phyloP scores from a whole-genome alignment of 1,140 invertebrate genomes.

The Nomia melanderi region DNA sequence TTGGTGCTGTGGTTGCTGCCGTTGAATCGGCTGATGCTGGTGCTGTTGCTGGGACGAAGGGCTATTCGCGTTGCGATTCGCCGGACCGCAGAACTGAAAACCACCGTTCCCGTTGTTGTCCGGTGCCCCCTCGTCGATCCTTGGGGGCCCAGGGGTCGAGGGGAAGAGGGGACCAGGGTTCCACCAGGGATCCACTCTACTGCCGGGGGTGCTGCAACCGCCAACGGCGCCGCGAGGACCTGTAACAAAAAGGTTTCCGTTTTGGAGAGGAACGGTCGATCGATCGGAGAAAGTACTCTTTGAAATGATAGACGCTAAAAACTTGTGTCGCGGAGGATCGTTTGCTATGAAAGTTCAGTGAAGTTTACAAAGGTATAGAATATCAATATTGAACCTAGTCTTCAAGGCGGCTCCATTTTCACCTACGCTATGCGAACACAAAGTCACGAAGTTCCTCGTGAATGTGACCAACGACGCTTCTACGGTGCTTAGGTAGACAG shows the following conservation, averaged over 20 bases:
- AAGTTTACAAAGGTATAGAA: neutral
- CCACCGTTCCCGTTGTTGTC: slow-evolving; percentile 61
- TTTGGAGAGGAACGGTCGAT: neutral
- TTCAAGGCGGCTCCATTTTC: neutral
- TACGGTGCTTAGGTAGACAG: neutral
- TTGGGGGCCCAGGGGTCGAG: slow-evolving; percentile 71
- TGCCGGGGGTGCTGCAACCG: slow-evolving; percentile 78
- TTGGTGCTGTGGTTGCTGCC: slow-evolving; percentile 35
- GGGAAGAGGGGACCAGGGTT: slow-evolving; percentile 73
- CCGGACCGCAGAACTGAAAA: slow-evolving; percentile 57
- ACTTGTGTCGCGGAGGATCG: neutral
- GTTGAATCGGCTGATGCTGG: slow-evolving; percentile 47
- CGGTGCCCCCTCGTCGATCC: slow-evolving; percentile 71
- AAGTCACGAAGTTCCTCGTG: neutral
- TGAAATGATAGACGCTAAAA: too few species aligned
- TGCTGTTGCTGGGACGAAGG: slow-evolving; percentile 40
- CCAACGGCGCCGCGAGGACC: slow-evolving; percentile 79
- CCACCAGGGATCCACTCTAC: slow-evolving; percentile 79
- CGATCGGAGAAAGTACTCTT: too few species aligned
- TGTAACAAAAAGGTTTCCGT: slow-evolving; percentile 62
- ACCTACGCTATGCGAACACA: neutral
- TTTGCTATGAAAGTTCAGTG: neutral
- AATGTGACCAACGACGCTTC: neutral
- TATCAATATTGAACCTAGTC: neutral
- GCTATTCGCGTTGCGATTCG: slow-evolving; percentile 47